Conservation (phyloP, 1,140 invertebrate species). For the Drosophila bifasciata region DNA sequence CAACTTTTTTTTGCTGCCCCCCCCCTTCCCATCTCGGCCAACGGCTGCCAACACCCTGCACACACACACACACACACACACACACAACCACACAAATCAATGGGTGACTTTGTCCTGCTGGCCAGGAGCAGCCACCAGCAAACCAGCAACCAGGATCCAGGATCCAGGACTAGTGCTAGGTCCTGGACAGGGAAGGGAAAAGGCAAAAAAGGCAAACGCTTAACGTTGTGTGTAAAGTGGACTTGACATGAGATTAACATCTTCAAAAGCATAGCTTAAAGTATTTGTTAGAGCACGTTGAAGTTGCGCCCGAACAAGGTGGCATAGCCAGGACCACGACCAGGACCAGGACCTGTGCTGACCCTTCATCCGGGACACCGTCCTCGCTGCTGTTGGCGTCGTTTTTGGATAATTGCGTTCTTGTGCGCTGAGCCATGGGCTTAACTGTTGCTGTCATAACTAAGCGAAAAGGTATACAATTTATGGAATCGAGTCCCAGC, state of each 20-base stretch:
- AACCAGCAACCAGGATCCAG: constrained; percentile 25
- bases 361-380: constrained; percentile 24
- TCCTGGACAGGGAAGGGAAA: constrained; percentile 22
- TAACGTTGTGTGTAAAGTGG: constrained; percentile 82
- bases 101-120: constrained; percentile 67
- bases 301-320: constrained; percentile 63
- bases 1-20: constrained; percentile 67
- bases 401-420: constrained; percentile 80
- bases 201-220: constrained; percentile 61
- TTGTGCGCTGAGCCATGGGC: constrained; percentile 81
- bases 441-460: constrained; percentile 83
- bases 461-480: constrained; percentile 81
- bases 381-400: constrained; percentile 14
- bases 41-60: constrained; percentile 71
- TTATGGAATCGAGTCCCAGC: constrained; percentile 69
- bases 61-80: constrained; percentile 20
- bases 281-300: constrained; percentile 79
- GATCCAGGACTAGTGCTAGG: background rate
- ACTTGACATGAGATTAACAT: constrained; percentile 83
- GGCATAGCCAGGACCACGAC: constrained; percentile 19
- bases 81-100: constrained; percentile 67
- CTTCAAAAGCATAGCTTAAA: constrained; percentile 83
- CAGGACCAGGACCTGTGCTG: constrained; percentile 27
- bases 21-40: background rate
- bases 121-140: constrained; percentile 21